Conservation (phyloP, 2,888 invertebrate species). For the Epistrophella euchroma region DNA sequence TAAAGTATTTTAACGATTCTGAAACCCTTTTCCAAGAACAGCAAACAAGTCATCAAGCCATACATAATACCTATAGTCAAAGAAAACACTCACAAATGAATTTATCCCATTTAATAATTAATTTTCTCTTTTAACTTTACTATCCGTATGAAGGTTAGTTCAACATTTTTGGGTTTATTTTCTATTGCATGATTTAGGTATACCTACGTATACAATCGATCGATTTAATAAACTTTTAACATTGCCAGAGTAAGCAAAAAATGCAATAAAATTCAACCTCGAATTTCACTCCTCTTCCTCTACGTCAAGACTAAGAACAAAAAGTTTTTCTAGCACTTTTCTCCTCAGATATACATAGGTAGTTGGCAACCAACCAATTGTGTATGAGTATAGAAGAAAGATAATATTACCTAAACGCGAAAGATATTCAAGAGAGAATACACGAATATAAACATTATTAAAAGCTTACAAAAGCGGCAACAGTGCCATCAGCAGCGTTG, state of each 20-base stretch:
- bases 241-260: not conserved
- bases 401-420: conserved; percentile 31
- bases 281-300: no score
- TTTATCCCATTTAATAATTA: conserved; percentile 61
- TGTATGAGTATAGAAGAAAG: conserved; percentile 14
- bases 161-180: conserved; percentile 51
- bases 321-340: conserved; percentile 14
- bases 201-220: conserved; percentile 11
- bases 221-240: conserved; percentile 55
- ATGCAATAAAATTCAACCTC: conserved; percentile 55
- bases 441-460: conserved; percentile 73
- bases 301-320: conserved; percentile 9
- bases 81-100: conserved; percentile 60
- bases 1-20: conserved; percentile 34
- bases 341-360: not conserved
- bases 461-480: conserved; percentile 67
- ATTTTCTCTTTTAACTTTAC: conserved; percentile 43
- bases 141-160: not conserved
- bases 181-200: conserved; percentile 25
- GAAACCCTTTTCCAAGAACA: not conserved
- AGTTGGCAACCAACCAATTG: conserved; percentile 32
- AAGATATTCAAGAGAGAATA: conserved; percentile 35
- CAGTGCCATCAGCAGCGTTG: not conserved
- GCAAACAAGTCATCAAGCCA: conserved; percentile 15
- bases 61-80: no score